Conservation (phyloP, 2,888 invertebrate genomes). For the Dermolepida albohirtum region DNA sequence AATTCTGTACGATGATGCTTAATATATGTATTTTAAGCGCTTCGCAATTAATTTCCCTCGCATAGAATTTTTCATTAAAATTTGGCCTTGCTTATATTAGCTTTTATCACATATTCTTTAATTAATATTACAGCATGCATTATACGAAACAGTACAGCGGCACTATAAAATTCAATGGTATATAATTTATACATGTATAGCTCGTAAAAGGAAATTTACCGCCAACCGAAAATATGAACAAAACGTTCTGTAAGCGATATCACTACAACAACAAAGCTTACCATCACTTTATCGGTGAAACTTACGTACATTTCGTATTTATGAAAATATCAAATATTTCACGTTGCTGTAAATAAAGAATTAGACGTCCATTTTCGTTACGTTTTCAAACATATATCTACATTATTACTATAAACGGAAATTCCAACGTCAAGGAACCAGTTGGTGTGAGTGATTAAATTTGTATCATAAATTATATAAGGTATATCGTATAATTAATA, state of each 20-base stretch:
- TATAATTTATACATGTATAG: conserved; percentile 11
- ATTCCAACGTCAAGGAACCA: too few relatives aligned
- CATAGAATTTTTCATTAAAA: conserved; percentile 26
- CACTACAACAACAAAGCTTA: not conserved
- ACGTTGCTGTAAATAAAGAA: too few relatives aligned
- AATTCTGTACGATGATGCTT: conserved; percentile 8
- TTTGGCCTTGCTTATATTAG: conserved; percentile 13
- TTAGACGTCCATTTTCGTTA: too few relatives aligned
- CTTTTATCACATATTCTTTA: conserved; percentile 19
- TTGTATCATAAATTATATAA: too few relatives aligned
- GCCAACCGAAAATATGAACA: not conserved
- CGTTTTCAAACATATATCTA: too few relatives aligned
- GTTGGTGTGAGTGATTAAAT: too few relatives aligned
- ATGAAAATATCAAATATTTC: too few relatives aligned
- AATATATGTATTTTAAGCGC: conserved; percentile 27
- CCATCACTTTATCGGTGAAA: not conserved
- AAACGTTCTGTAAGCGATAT: conserved; percentile 7
- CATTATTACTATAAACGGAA: too few relatives aligned
- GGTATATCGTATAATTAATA: too few relatives aligned
- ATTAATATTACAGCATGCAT: conserved; percentile 20
- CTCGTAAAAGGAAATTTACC: conserved; percentile 23
- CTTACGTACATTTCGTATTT: not conserved
- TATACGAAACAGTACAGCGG: conserved; percentile 18
- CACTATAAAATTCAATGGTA: conserved; percentile 21
- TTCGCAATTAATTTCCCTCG: conserved; percentile 16